phyloP scores from a whole-genome alignment of 2,888 invertebrate genomes.

The Plagodis pulveraria region DNA sequence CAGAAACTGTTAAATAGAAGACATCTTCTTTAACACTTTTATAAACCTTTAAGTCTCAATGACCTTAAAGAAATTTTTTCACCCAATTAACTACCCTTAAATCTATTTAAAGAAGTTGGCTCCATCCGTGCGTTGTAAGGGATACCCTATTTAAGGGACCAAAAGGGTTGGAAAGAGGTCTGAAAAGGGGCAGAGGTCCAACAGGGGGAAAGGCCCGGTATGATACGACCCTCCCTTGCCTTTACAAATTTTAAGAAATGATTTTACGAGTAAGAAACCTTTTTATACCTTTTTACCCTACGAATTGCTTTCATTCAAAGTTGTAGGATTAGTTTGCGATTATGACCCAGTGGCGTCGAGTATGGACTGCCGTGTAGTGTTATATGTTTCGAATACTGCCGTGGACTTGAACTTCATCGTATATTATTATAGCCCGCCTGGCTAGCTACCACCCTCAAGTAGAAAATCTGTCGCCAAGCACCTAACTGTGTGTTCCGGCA shows the following conservation, averaged over 20 bases:
- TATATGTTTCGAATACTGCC: too few relatives aligned
- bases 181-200: constrained; percentile 3
- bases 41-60: too few relatives aligned
- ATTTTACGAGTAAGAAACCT: constrained; percentile 22
- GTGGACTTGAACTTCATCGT: too few relatives aligned
- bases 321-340: neutral
- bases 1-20: too few relatives aligned
- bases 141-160: constrained; percentile 26
- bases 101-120: constrained; percentile 26
- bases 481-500: too few relatives aligned
- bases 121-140: constrained; percentile 27
- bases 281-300: constrained; percentile 2
- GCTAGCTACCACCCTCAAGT: too few relatives aligned
- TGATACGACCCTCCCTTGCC: constrained; percentile 13
- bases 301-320: constrained; percentile 7
- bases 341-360: neutral
- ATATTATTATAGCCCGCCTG: too few relatives aligned
- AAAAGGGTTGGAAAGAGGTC: constrained; percentile 3
- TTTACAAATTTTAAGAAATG: constrained; percentile 31
- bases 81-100: constrained; percentile 28
- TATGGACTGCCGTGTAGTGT: neutral
- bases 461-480: too few relatives aligned
- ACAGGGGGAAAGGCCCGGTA: constrained; percentile 6
- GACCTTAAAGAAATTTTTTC: constrained; percentile 12
- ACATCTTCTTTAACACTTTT: too few relatives aligned